phyloP scores from a whole-genome alignment of 2,888 invertebrate genomes.

The Cephus spinipes region DNA sequence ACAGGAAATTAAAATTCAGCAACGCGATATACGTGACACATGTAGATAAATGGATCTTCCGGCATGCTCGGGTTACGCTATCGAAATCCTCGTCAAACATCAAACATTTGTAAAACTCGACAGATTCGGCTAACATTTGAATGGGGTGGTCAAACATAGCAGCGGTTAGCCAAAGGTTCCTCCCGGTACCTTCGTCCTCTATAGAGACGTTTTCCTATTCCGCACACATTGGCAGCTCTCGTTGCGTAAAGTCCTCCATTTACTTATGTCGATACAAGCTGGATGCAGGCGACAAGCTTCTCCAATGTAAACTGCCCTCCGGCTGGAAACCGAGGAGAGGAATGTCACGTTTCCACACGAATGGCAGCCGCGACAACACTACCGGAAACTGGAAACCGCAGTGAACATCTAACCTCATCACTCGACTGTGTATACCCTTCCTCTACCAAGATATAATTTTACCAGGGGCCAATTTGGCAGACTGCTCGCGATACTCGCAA shows the following conservation, averaged over 20 bases:
- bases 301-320: background rate
- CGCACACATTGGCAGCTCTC: background rate
- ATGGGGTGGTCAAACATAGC: background rate
- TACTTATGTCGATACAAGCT: background rate
- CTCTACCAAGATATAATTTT: constrained; percentile 26
- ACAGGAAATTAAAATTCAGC: background rate
- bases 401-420: background rate
- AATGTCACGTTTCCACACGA: background rate
- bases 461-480: constrained; percentile 50
- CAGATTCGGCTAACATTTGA: background rate
- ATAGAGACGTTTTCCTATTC: background rate
- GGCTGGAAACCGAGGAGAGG: background rate
- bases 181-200: background rate
- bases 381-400: background rate
- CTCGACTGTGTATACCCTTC: background rate
- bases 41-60: background rate
- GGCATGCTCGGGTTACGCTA: background rate
- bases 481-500: constrained; percentile 22
- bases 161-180: background rate
- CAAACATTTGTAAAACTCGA: constrained; percentile 11
- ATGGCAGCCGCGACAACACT: background rate
- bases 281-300: background rate
- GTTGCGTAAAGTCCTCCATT: background rate
- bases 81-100: background rate
- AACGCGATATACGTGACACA: background rate